Conservation (phyloP, 2,113 vertebrate genomes). For the Halcyon senegalensis region DNA sequence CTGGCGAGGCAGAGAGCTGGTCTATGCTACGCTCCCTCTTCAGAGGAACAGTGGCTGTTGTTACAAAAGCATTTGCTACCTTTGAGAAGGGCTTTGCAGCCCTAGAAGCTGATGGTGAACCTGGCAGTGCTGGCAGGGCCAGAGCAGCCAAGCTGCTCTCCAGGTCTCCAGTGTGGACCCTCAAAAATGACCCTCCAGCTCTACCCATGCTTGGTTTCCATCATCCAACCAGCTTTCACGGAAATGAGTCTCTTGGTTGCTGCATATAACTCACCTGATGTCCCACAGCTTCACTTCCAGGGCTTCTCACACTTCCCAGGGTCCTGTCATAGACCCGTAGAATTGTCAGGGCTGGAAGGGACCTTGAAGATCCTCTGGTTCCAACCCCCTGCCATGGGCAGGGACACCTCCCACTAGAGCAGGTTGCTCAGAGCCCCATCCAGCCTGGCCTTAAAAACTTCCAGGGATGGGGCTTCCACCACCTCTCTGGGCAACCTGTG, state of each 20-base stretch:
- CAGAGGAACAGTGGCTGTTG: fast-evolving
- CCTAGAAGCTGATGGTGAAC: neutral
- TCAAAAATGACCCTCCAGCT: neutral
- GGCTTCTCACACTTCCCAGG: neutral
- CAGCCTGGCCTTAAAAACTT: too few species aligned
- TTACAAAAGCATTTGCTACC: neutral
- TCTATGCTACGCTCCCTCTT: neutral
- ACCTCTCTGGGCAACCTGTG: too few species aligned
- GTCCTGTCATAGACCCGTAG: neutral
- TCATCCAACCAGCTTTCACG: fast-evolving
- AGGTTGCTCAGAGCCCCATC: too few species aligned
- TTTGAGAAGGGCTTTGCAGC: neutral
- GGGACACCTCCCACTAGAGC: too few species aligned
- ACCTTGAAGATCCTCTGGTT: too few species aligned
- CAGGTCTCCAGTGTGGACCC: neutral
- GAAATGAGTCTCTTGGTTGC: neutral
- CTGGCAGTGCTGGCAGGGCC: neutral
- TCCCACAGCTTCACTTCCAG: neutral
- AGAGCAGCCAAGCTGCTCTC: neutral
- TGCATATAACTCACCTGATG: fast-evolving
- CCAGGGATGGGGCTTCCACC: too few species aligned
- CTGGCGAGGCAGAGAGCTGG: neutral
- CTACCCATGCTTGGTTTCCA: neutral
- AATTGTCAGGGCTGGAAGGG: too few species aligned
- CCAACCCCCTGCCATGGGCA: too few species aligned